Base-by-base conservation (phyloP, 2,113 vertebrate genomes). In the Polyodon spathula region DNA sequence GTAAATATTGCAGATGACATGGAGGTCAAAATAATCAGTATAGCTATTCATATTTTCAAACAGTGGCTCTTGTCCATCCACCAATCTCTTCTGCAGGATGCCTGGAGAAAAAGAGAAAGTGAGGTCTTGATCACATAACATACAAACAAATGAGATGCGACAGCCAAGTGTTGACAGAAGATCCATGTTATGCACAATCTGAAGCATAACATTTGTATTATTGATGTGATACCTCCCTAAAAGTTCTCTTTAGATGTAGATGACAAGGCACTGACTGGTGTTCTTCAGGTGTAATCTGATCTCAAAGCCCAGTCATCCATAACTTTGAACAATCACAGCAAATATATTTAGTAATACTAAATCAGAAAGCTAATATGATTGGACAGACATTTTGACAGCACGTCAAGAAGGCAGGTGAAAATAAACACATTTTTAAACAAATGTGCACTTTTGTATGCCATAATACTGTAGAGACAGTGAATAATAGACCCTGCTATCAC, bases 141-240 rank as follows among this genome's bases (percentile, higher is more conserved):
- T 75, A 84, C 80, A 83, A 80, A 79, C 76, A 77, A 63, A 78
- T 81, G 78, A 59, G 76, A 78, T 76, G 80, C 77, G 78, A 81
- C 83, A 84, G 58, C 73, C 64, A 71, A 71, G 66, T 75, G 58
- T 66, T 48, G 54, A 63, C 68, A 57, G 65, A 77, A 67, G 62
- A 68, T 55, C 51, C 39, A 27, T 38, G 68, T 58, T 66, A 56
- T 67, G 74, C 67, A 64, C 56, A 61, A 61, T 74, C 78, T 79
- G 70, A 78, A 80, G 69, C 58, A 64, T 27, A 27, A 27, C 27
- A 27, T 27, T 27, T 62, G 37, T 10, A 66, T 62, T 38, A 56
- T 63, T 67, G 79, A 83, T 77, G 68, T 76, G 77, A 75, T 70
- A 51, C 11, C 43, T 41, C 1, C 17, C 63, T 61, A 48, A 54